A percentile compares a stretch with the other conserved stretches of the same genome.
phyloP scores from a whole-genome alignment of 2,113 vertebrate species.

The Todiramphus chloris region DNA sequence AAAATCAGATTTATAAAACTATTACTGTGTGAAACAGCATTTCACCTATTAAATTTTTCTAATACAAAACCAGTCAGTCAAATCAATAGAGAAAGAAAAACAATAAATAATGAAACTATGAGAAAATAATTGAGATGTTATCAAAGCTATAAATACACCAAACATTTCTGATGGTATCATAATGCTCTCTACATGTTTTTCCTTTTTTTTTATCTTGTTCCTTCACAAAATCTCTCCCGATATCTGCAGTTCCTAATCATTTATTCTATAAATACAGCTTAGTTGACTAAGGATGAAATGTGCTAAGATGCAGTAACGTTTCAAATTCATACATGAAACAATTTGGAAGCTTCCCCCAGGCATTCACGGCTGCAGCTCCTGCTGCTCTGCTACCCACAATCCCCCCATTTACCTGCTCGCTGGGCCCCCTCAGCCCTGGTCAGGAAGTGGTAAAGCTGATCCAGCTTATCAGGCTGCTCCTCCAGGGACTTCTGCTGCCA shows the following conservation, averaged over 20 bases:
- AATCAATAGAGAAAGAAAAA: conserved; percentile 17
- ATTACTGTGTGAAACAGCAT: background rate
- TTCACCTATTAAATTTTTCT: conserved; percentile 16
- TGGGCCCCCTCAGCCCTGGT: conserved; percentile 81
- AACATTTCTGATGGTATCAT: background rate
- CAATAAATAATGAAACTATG: conserved; percentile 1
- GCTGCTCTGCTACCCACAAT: conserved; percentile 59
- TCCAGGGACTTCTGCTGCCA: conserved; percentile 87
- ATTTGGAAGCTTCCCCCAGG: conserved; percentile 67
- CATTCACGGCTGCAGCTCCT: conserved; percentile 54
- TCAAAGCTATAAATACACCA: background rate
- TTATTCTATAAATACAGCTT: conserved; percentile 47
- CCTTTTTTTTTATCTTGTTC: background rate
- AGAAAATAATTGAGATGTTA: conserved; percentile 16
- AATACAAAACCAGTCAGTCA: background rate
- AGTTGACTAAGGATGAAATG: conserved; percentile 51
- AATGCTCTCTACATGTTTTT: background rate
- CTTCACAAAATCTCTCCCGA: background rate
- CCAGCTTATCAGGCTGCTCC: conserved; percentile 86
- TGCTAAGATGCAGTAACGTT: conserved; percentile 57
- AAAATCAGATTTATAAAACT: conserved; percentile 43
- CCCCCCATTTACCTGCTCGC: conserved; percentile 77
- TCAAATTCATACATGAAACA: conserved; percentile 66
- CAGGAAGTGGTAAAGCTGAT: conserved; percentile 86
- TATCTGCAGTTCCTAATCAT: background rate